Base-by-base conservation (phyloP, 2,797 vertebrate genomes). In the Crocidura indochinensis region DNA sequence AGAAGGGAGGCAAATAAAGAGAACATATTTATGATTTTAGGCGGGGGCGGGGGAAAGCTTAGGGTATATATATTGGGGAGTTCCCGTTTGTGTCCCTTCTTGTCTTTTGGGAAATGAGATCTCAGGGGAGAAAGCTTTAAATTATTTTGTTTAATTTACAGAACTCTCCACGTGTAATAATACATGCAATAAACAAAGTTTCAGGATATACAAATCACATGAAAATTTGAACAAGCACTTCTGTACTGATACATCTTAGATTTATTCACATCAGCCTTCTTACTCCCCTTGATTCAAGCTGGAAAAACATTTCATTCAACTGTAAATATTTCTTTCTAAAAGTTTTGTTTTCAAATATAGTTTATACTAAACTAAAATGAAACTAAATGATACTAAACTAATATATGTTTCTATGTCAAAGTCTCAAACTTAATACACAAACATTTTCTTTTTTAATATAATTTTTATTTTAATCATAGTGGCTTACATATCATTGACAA, bases 11-110 rank as follows among this genome's bases (percentile, higher is more conserved):
- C 91, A 93, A 10, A 74, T 51, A 85, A 81, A 84, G 71, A 92
- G 56, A 92, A 46, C 78, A 64, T 38, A 51, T 87, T 87, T 85
- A 51, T 88, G 64, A 82, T 60, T 92, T 95, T 38, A 38, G 38
- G 56, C 14, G 6, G 56, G 0, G 22, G 5, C 8, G 22, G 22
- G 5, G 22, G 22, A 19, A 60, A 20, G 19, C 17, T 60, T 22
- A 60, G 44, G 14, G 15, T 68, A 22, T 85, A 8, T 68, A 22
- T 85, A 8, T 56, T 10, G 6, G 19, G n/a, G 29, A 46, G 26
- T 69, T 80, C 15, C 27, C 44, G 15, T 79, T 17, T 24, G 62
- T 51, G 19, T 84, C 10, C 51, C 7, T 79, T 76, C 47, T 91
- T 51, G 74, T 73, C 47, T 82, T 65, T 24, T 17, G n/a, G 75